Percentiles rank a stretch among this genome's conserved stretches.
Conservation (phyloP, 2,888 invertebrate genomes). For the Andrena minutula region DNA sequence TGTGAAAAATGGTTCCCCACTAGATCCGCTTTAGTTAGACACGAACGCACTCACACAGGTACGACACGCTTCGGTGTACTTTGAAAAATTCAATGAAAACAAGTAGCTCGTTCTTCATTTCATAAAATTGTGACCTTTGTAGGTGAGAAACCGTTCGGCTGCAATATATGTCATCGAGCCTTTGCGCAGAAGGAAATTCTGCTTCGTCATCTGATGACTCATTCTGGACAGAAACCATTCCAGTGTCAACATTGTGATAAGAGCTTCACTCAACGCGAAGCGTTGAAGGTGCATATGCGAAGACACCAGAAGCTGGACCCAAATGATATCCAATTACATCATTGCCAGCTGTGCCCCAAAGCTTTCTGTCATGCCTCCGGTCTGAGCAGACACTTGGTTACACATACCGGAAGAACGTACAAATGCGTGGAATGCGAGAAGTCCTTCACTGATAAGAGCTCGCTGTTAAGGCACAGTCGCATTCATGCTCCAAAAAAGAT, state of each 20-base stretch:
- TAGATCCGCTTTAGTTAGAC: conserved; percentile 89
- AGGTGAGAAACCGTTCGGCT: conserved; percentile 84
- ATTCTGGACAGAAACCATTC: conserved; percentile 88
- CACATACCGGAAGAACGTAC: conserved; percentile 89
- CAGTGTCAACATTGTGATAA: conserved; percentile 89
- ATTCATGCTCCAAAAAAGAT: conserved; percentile 82
- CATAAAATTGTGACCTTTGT: conserved; percentile 37
- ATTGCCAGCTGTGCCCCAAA: conserved; percentile 89
- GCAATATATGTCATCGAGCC: conserved; percentile 87
- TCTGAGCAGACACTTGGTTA: conserved; percentile 89
- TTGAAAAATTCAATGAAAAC: not conserved
- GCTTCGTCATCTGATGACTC: conserved; percentile 83
- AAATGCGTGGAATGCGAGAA: conserved; percentile 89
- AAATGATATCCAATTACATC: conserved; percentile 87
- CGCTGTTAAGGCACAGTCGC: conserved; percentile 88
- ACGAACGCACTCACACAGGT: conserved; percentile 90
- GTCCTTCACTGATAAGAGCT: conserved; percentile 90
- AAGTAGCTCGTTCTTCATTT: not conserved
- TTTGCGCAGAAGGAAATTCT: conserved; percentile 91
- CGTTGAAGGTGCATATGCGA: conserved; percentile 88
- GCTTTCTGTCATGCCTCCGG: conserved; percentile 88
- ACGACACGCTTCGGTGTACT: not conserved
- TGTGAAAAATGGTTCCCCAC: conserved; percentile 90
- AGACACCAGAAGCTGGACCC: conserved; percentile 87
- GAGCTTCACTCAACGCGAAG: conserved; percentile 91